A percentile compares a stretch with the other conserved stretches of the same genome.
Evolutionary conservation across 2,113 vertebrate species (phyloP).

Genomic region (Stigmatopora nigra): DNA sequence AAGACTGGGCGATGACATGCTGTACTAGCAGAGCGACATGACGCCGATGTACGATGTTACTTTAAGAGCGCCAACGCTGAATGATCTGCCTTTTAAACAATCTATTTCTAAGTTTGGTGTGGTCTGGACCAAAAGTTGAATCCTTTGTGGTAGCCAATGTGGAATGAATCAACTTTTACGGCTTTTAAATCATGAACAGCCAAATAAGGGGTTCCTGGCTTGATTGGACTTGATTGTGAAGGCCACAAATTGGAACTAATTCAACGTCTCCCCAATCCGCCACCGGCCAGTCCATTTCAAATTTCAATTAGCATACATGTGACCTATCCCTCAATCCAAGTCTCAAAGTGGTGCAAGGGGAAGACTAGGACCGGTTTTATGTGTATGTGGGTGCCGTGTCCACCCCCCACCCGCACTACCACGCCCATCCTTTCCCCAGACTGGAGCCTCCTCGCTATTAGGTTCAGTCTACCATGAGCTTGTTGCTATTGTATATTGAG

Average conservation of each 20-base stretch:
- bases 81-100: neutral
- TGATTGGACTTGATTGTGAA: conserved; percentile 77
- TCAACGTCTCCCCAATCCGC: conserved; percentile 42
- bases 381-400: conserved; percentile 21
- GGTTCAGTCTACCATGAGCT: conserved; percentile 64
- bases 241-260: conserved; percentile 74
- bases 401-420: conserved; percentile 13
- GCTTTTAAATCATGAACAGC: neutral
- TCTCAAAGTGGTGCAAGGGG: conserved; percentile 15
- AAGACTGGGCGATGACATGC: conserved; percentile 37
- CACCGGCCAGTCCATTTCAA: conserved; percentile 48
- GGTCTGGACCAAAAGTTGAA: no score
- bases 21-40: neutral
- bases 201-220: conserved; percentile 47
- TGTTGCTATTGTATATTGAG: conserved; percentile 45
- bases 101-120: neutral
- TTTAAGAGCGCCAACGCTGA: neutral
- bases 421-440: conserved; percentile 50
- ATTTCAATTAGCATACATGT: conserved; percentile 48
- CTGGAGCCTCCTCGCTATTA: conserved; percentile 45
- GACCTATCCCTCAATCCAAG: conserved; percentile 34
- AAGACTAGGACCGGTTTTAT: conserved; percentile 16
- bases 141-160: no score
- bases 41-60: neutral
- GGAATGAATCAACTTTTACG: neutral